phyloP scores from a whole-genome alignment of 2,888 invertebrate genomes.

The Tenthredo livida region DNA sequence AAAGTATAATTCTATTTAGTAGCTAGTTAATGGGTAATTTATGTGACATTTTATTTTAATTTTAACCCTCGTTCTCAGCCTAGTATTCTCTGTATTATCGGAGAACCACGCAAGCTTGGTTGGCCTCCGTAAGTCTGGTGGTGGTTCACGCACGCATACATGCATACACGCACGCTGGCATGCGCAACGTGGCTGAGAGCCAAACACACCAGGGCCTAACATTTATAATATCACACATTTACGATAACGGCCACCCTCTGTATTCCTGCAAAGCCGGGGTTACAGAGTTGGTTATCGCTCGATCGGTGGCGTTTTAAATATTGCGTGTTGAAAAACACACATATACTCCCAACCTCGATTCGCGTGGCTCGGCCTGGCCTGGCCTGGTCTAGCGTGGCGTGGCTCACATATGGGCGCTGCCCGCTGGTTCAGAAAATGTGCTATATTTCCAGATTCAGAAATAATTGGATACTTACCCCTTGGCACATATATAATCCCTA shows the following conservation, averaged over 20 bases:
- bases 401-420: slow-evolving; percentile 38
- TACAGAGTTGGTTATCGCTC: slow-evolving; percentile 48
- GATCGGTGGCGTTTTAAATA: slow-evolving; percentile 51
- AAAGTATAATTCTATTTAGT: background rate
- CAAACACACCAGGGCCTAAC: slow-evolving; percentile 42
- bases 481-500: background rate
- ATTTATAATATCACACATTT: slow-evolving; percentile 49
- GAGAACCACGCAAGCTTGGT: slow-evolving; percentile 50
- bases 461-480: slow-evolving; percentile 37
- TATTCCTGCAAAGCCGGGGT: slow-evolving; percentile 48
- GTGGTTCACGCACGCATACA: slow-evolving; percentile 44
- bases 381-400: background rate
- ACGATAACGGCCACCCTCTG: slow-evolving; percentile 42
- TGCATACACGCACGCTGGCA: slow-evolving; percentile 46
- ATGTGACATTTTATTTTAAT: slow-evolving; percentile 54
- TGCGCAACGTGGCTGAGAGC: slow-evolving; percentile 44
- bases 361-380: slow-evolving; percentile 30
- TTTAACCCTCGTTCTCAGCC: slow-evolving; percentile 44
- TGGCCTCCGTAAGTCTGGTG: slow-evolving; percentile 34
- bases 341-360: slow-evolving; percentile 18
- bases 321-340: slow-evolving; percentile 51
- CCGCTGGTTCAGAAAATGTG: slow-evolving; percentile 43
- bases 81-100: slow-evolving; percentile 50
- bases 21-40: slow-evolving; percentile 53
- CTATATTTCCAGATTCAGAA: slow-evolving; percentile 36